Evolutionary conservation across 2,888 invertebrate species (phyloP).

Genomic region (Oasisia sp.): DNA sequence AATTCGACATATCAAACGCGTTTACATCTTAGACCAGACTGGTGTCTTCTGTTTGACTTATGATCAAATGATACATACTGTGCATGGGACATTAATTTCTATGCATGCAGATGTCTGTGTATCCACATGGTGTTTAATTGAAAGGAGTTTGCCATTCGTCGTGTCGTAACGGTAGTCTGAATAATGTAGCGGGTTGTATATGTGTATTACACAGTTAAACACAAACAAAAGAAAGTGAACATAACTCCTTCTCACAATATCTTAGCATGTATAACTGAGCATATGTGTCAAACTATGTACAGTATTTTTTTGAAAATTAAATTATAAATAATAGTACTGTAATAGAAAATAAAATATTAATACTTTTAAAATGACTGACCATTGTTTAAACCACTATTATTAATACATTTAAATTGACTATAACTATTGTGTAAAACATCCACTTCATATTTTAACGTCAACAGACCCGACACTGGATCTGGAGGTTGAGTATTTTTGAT

Average conservation of each 20-base stretch:
- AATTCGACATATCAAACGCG: not conserved
- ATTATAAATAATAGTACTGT: too few relatives aligned
- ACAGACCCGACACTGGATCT: too few relatives aligned
- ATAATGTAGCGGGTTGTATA: not conserved
- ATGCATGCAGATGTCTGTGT: not conserved
- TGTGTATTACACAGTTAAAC: not conserved
- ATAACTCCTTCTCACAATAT: not conserved
- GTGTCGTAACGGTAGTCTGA: not conserved
- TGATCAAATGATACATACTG: not conserved
- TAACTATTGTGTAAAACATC: too few relatives aligned
- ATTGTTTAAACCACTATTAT: too few relatives aligned
- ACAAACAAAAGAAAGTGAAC: not conserved
- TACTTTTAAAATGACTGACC: too few relatives aligned
- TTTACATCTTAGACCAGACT: conserved; percentile 2
- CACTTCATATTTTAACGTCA: too few relatives aligned
- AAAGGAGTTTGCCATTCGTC: not conserved
- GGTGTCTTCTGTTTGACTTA: not conserved
- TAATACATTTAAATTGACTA: too few relatives aligned
- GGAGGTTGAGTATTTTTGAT: too few relatives aligned
- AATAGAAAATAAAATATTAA: too few relatives aligned
- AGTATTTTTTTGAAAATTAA: too few relatives aligned
- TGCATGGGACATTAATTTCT: not conserved
- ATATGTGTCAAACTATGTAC: too few relatives aligned
- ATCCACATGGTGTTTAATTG: not conserved
- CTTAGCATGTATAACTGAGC: not conserved